phyloP scores from a whole-genome alignment of 2,888 invertebrate species.

The Incurvaria masculella region DNA sequence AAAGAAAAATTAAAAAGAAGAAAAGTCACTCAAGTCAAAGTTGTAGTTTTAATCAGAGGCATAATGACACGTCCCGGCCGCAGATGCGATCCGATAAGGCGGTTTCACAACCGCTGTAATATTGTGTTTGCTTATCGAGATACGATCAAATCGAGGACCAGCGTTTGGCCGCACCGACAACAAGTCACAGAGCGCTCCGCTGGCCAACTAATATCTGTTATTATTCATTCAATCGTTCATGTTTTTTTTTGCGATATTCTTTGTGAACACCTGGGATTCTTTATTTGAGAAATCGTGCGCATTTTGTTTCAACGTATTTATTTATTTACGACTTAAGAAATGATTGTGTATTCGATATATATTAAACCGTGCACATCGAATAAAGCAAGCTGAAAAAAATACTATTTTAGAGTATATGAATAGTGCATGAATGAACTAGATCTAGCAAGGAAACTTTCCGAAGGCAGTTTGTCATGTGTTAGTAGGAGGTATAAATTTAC shows the following conservation, averaged over 20 bases:
- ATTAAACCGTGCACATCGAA: too few species aligned
- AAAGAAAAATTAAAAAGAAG: background rate
- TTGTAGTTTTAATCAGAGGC: background rate
- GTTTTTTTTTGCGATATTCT: background rate
- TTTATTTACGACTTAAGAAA: too few species aligned
- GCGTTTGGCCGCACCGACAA: background rate
- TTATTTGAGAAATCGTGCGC: too few species aligned
- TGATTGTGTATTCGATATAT: too few species aligned
- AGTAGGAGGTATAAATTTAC: too few species aligned
- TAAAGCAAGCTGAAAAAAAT: too few species aligned
- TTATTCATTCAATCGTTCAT: background rate
- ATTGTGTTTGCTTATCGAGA: background rate
- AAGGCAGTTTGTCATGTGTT: too few species aligned
- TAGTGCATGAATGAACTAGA: too few species aligned
- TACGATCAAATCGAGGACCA: background rate
- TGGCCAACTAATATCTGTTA: background rate
- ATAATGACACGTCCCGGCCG: background rate
- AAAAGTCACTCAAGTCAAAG: background rate
- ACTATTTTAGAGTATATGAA: too few species aligned
- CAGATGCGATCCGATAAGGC: background rate
- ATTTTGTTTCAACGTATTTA: too few species aligned
- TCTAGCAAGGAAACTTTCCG: too few species aligned
- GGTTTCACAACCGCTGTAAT: background rate
- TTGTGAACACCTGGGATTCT: background rate
- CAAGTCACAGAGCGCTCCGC: background rate